Conservation (phyloP, 2,797 vertebrate genomes). For the Poeciliopsis paucimaculata region DNA sequence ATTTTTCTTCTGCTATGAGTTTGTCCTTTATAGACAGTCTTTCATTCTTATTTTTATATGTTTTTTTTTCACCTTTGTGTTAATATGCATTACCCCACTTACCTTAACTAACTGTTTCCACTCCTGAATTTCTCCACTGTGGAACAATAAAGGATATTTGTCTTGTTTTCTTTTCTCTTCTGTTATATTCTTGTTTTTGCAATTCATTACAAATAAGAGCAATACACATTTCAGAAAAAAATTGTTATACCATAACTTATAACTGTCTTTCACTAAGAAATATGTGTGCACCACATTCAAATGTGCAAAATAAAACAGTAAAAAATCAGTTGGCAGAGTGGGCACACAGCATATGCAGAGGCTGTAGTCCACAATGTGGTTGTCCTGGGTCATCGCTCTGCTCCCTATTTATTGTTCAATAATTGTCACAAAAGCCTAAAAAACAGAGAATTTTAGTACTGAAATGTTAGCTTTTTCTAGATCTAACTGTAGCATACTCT, state of each 20-base stretch:
- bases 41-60: not conserved
- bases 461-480: not conserved
- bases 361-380: not conserved
- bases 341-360: not conserved
- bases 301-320: not conserved
- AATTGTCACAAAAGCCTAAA: not conserved
- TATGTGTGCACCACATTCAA: not conserved
- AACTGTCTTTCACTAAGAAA: not conserved
- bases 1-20: not conserved
- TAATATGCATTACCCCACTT: too few relatives aligned
- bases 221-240: not conserved
- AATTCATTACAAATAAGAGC: not conserved
- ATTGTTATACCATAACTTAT: not conserved
- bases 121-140: not conserved
- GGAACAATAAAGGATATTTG: not conserved
- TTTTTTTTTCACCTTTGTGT: not conserved
- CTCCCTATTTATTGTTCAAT: not conserved
- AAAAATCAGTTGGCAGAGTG: not conserved
- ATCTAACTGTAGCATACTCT: slow-evolving; percentile 37
- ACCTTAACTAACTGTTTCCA: not conserved
- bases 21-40: not conserved
- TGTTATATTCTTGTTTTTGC: not conserved
- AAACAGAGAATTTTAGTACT: not conserved
- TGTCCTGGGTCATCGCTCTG: not conserved
- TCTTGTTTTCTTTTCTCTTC: not conserved